These are phyloP conservation scores for Chiridota heheva DNA, from an alignment of 35 echinoderm and acorn worm species.

Conservation along the genomic window DNA sequence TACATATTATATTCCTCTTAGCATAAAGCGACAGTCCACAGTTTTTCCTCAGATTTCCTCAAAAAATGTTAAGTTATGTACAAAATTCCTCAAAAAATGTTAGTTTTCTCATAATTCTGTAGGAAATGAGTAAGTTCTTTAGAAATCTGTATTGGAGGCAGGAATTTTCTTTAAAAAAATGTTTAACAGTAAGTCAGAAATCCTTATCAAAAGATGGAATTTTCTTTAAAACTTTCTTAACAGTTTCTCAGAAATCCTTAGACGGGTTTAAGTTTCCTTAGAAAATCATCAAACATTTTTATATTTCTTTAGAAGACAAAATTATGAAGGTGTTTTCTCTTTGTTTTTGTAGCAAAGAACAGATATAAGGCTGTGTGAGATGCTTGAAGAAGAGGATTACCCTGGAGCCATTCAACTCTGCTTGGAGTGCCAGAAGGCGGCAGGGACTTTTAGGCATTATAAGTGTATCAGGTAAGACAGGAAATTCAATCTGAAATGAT, in stretches of 20 bases:
- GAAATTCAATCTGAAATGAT: neutral
- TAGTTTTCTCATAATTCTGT: too few relatives aligned
- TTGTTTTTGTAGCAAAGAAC: conserved; percentile 85
- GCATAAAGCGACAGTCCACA: too few relatives aligned
- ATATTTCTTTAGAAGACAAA: neutral
- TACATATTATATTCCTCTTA: too few relatives aligned
- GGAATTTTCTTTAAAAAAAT: too few relatives aligned
- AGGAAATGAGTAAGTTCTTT: too few relatives aligned
- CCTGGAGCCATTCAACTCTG: conserved; percentile 96
- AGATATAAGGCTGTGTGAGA: conserved; percentile 82
- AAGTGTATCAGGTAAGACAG: conserved; percentile 94
- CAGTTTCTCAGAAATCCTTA: neutral
- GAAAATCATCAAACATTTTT: neutral
- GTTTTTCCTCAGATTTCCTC: too few relatives aligned
- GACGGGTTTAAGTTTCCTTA: neutral
- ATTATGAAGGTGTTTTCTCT: neutral
- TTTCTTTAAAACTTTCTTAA: too few relatives aligned
- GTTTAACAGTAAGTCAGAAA: too few relatives aligned
- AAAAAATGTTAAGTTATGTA: too few relatives aligned
- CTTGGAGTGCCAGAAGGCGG: conserved; percentile 93
- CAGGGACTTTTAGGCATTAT: conserved; percentile 88
- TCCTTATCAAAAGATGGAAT: too few relatives aligned
- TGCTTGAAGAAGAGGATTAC: conserved; percentile 97
- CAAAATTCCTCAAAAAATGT: too few relatives aligned
- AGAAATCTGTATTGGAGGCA: too few relatives aligned